These are phyloP conservation scores for Tilapia sparmanii DNA, from an alignment of 2,113 vertebrate species.

Conservation along the genomic window DNA sequence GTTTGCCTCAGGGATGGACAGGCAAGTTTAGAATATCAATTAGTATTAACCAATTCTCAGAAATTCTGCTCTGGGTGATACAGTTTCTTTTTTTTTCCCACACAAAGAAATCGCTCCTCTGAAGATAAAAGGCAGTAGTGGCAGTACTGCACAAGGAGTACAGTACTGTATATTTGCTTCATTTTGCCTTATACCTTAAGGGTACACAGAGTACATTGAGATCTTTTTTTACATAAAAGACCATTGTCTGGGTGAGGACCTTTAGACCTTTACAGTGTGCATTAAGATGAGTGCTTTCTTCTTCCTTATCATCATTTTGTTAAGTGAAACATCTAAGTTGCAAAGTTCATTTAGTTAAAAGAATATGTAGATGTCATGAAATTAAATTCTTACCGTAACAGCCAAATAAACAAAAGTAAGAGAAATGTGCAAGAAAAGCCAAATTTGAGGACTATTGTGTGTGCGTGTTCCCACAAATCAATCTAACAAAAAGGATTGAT, in stretches of 20 bases:
- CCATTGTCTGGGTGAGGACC: not conserved
- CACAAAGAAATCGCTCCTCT: not conserved
- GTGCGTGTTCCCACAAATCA: not conserved
- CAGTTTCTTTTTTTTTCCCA: not conserved
- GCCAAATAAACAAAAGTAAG: not conserved
- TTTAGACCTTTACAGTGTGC: not conserved
- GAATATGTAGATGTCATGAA: not conserved
- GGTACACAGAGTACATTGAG: not conserved
- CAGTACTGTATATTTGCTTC: not conserved
- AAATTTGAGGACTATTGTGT: not conserved
- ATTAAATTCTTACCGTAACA: not conserved
- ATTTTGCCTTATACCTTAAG: not conserved
- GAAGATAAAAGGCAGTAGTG: conserved; percentile 30
- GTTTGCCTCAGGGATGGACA: conserved; percentile 42
- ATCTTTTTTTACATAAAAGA: not conserved
- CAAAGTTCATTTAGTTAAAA: not conserved
- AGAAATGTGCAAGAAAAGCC: not conserved
- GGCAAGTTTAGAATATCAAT: conserved; percentile 70
- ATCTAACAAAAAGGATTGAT: not conserved
- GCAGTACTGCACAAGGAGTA: not conserved
- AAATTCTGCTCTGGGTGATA: conserved; percentile 25
- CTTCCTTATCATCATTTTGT: not conserved
- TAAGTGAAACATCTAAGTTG: not conserved
- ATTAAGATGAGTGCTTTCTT: not conserved
- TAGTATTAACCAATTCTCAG: conserved; percentile 50